A percentile compares a stretch with the other conserved stretches of the same genome.
phyloP scores from a whole-genome alignment of 2,888 invertebrate species.

The Scrobipalpa costella region DNA sequence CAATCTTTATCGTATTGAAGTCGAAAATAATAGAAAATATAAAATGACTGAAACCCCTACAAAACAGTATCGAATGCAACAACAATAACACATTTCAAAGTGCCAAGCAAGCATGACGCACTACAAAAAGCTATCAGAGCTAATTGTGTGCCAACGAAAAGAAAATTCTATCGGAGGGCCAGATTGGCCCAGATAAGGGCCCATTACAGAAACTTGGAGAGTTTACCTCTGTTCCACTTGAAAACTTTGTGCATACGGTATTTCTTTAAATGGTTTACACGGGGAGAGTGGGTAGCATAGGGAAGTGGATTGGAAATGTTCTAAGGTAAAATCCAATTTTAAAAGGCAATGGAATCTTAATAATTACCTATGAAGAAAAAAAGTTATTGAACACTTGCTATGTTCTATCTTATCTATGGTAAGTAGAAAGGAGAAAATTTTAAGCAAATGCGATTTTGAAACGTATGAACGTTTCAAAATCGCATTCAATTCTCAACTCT shows the following conservation, averaged over 20 bases:
- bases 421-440: no score
- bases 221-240: constrained; percentile 45
- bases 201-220: constrained; percentile 68
- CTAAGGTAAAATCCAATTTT: no score
- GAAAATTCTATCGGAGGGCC: constrained; percentile 67
- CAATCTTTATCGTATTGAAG: no score
- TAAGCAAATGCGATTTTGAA: no score
- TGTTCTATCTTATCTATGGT: no score
- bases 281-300: no score
- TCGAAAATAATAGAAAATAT: neutral
- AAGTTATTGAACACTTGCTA: no score
- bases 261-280: constrained; percentile 8
- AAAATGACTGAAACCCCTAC: neutral
- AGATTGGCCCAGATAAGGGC: constrained; percentile 67
- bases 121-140: constrained; percentile 74
- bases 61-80: constrained; percentile 26
- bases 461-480: no score
- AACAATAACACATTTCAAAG: constrained; percentile 24
- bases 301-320: neutral
- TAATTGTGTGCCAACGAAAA: constrained; percentile 75
- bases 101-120: constrained; percentile 52
- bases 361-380: no score
- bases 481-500: no score
- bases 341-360: no score
- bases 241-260: constrained; percentile 61